Evolutionary conservation across 2,113 vertebrate genomes (phyloP).

Genomic region (Ciconia stormi): DNA sequence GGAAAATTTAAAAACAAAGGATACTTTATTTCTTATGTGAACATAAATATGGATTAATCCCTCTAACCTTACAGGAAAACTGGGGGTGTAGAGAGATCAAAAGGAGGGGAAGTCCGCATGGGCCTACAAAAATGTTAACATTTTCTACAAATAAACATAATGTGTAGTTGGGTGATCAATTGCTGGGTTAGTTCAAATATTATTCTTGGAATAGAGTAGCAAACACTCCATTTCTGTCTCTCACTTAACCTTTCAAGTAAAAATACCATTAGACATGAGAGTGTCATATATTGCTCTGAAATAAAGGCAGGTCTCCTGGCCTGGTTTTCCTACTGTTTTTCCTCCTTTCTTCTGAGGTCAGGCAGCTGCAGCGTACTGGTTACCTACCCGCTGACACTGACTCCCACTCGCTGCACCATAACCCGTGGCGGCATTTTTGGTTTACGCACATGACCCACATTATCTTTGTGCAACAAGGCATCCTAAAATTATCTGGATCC

Average conservation of each 20-base stretch:
- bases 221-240: not conserved
- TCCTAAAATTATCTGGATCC: not conserved
- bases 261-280: not conserved
- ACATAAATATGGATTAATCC: not conserved
- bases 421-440: not conserved
- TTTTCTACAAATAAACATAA: not conserved
- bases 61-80: not conserved
- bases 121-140: not conserved
- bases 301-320: not conserved
- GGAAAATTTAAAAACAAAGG: not conserved
- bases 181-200: not conserved
- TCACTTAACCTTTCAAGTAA: not conserved
- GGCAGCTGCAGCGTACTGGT: fast-evolving
- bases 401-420: not conserved
- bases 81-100: not conserved
- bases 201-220: not conserved
- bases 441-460: not conserved
- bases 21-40: not conserved
- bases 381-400: fast-evolving
- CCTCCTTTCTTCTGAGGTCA: not conserved
- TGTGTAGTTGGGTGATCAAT: not conserved
- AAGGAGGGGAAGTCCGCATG: not conserved
- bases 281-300: not conserved
- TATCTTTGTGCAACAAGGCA: not conserved
- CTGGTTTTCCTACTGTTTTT: not conserved